Evolutionary conservation across 2,113 vertebrate species (phyloP).

Genomic region (Nymphicus hollandicus): DNA sequence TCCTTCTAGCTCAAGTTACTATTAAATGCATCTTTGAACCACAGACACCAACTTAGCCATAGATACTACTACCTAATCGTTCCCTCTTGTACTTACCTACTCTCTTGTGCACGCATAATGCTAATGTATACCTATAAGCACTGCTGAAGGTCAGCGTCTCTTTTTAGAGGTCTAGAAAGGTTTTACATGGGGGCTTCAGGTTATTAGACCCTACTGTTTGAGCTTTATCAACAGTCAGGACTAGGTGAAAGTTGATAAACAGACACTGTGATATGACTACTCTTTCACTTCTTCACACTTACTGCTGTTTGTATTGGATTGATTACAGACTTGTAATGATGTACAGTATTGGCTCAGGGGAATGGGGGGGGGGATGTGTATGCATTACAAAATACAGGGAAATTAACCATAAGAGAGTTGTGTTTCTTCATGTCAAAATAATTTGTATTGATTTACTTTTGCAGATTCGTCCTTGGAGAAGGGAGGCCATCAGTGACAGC

Average conservation of each 20-base stretch:
- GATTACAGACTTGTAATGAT: neutral
- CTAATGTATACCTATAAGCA: neutral
- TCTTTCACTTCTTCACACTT: neutral
- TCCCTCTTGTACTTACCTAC: neutral
- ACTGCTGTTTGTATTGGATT: neutral
- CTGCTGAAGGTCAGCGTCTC: neutral
- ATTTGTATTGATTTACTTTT: neutral
- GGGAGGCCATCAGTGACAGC: constrained; percentile 17
- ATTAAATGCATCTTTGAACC: neutral
- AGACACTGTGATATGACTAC: neutral
- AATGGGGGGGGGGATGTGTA: neutral
- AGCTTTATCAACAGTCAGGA: neutral
- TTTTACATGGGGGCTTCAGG: neutral
- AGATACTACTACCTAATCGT: neutral
- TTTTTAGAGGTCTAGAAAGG: neutral
- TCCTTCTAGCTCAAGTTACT: neutral
- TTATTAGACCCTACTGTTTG: neutral
- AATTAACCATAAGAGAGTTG: neutral
- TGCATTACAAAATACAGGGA: neutral
- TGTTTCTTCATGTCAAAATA: constrained; percentile 13
- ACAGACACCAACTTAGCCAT: neutral
- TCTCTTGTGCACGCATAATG: neutral
- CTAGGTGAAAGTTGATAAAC: neutral
- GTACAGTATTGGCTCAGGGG: neutral
- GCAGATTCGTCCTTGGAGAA: constrained; percentile 47